phyloP scores from a whole-genome alignment of 2,888 invertebrate genomes.

The Beris chalybata region DNA sequence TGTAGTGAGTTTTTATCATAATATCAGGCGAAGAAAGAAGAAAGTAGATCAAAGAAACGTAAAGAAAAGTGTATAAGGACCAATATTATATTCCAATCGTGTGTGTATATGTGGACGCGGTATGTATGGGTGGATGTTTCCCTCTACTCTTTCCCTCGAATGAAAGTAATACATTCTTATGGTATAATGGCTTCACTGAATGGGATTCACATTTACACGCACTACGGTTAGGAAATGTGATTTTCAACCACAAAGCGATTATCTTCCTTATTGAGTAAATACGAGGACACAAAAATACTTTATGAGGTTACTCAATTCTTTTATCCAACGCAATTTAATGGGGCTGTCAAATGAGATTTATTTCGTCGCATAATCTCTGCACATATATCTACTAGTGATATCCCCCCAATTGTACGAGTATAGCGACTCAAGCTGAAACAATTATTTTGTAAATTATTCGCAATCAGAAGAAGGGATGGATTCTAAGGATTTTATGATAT shows the following conservation, averaged over 20 bases:
- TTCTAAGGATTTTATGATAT: too few species aligned
- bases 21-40: constrained; percentile 15
- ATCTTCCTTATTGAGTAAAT: constrained; percentile 27
- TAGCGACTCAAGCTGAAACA: too few species aligned
- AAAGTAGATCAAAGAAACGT: constrained; percentile 26
- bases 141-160: neutral
- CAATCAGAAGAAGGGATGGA: too few species aligned
- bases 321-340: constrained; percentile 14
- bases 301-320: constrained; percentile 1
- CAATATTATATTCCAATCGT: neutral
- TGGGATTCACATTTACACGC: constrained; percentile 7
- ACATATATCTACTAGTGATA: too few species aligned
- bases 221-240: constrained; percentile 13
- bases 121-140: constrained; percentile 1
- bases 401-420: too few species aligned
- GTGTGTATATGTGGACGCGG: constrained; percentile 8
- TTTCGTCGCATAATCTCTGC: neutral
- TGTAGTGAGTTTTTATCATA: constrained; percentile 27
- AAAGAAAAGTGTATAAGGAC: constrained; percentile 23
- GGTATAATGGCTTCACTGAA: constrained; percentile 12
- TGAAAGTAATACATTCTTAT: too few species aligned
- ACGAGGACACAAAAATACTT: constrained; percentile 22
- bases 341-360: constrained; percentile 28
- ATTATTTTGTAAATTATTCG: too few species aligned
- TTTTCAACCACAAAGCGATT: constrained; percentile 20